Percentiles rank a stretch among this genome's conserved stretches.
phyloP scores from a whole-genome alignment of 2,113 vertebrate species.

The Perognathus longimembris region DNA sequence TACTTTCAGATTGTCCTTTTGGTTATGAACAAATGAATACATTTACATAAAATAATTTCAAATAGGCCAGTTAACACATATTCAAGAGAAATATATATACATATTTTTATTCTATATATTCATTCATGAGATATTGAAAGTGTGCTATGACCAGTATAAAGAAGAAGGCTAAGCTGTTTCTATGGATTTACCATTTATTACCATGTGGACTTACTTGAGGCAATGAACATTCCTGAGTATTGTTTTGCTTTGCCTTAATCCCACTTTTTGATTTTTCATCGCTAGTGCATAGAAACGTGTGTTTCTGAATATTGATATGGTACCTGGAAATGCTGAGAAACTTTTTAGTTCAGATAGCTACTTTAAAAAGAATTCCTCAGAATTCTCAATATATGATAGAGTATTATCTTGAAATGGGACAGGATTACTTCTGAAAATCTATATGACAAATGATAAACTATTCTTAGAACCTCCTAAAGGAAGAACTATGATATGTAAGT shows the following conservation, averaged over 20 bases:
- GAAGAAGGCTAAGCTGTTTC: background rate
- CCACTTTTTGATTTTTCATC: conserved; percentile 21
- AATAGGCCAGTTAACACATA: background rate
- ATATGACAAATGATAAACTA: background rate
- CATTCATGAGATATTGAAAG: background rate
- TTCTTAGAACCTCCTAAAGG: background rate
- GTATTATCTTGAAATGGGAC: background rate
- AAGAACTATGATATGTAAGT: background rate
- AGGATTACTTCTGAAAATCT: background rate
- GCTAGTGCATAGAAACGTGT: background rate
- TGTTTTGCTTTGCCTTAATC: conserved; percentile 19
- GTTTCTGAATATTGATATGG: background rate
- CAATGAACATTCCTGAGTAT: conserved; percentile 39
- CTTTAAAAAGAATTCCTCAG: background rate
- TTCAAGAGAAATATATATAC: background rate
- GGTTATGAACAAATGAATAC: background rate
- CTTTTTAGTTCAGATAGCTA: background rate
- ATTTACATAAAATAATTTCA: background rate
- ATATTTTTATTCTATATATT: background rate
- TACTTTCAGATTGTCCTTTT: background rate
- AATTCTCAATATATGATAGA: background rate
- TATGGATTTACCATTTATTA: background rate
- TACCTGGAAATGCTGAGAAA: background rate
- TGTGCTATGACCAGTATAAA: background rate
- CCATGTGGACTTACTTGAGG: background rate